Conservation (phyloP, 2,113 vertebrate genomes). For the Lepisosteus osseus region DNA sequence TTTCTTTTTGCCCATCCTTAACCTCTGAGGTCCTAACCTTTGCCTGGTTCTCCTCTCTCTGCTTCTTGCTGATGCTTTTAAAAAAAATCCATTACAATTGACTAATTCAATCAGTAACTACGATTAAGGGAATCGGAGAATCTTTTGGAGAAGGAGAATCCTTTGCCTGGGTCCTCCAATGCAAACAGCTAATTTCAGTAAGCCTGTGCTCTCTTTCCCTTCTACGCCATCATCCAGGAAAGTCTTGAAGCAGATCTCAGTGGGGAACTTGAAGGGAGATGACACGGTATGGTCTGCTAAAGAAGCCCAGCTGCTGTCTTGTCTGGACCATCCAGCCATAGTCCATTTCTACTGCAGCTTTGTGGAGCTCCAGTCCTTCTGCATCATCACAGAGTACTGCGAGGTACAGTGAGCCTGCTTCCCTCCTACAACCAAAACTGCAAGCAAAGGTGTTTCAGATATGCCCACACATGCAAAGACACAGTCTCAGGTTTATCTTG, state of each 20-base stretch:
- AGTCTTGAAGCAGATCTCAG: constrained; percentile 27
- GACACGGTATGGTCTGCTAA: constrained; percentile 23
- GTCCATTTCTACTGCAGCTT: constrained; percentile 27
- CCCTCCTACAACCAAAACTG: background rate
- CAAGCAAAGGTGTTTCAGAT: background rate
- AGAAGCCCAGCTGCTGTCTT: constrained; percentile 30
- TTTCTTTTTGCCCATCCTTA: too few relatives aligned
- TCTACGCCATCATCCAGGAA: constrained; percentile 12
- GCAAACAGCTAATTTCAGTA: background rate
- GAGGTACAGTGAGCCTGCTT: constrained; percentile 10
- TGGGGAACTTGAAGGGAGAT: constrained; percentile 17
- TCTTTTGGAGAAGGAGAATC: too few relatives aligned
- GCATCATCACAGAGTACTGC: constrained; percentile 31
- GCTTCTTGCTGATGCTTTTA: too few relatives aligned
- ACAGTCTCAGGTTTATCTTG: too few relatives aligned
- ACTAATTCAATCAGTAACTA: too few relatives aligned
- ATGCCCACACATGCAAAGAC: too few relatives aligned
- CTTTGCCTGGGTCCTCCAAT: too few relatives aligned
- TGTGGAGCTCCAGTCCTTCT: constrained; percentile 27
- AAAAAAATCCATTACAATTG: too few relatives aligned
- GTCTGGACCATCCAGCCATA: constrained; percentile 27
- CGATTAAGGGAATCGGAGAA: too few relatives aligned
- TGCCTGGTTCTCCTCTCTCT: too few relatives aligned
- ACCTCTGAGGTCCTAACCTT: too few relatives aligned
- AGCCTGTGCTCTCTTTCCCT: background rate